A percentile compares a stretch with the other conserved stretches of the same genome.
Evolutionary conservation across 2,113 vertebrate species (phyloP).

Genomic region (Campylomormyrus numenius): DNA sequence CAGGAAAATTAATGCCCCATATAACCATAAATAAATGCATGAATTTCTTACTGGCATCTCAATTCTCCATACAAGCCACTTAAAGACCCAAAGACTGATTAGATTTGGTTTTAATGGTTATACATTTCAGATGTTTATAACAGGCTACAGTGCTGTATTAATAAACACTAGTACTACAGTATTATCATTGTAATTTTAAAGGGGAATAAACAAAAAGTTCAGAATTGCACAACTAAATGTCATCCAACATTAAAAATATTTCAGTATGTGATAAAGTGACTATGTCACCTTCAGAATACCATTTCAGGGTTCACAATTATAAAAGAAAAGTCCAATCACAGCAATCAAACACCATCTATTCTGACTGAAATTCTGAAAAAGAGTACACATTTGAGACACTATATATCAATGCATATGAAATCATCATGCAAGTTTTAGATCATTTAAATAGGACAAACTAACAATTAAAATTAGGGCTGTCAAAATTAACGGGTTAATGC

Average conservation of each 20-base stretch:
- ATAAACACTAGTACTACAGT: background rate
- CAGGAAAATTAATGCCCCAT: background rate
- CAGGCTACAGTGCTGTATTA: background rate
- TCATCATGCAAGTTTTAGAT: background rate
- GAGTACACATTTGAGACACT: background rate
- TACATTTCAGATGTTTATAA: background rate
- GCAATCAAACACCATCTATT: background rate
- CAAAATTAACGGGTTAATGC: too few species aligned
- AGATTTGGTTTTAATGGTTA: background rate
- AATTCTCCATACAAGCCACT: background rate
- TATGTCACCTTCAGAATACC: background rate
- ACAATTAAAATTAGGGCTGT: too few species aligned
- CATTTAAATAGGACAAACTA: background rate
- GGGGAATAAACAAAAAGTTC: background rate
- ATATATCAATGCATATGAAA: background rate
- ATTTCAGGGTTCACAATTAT: background rate
- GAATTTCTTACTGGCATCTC: background rate
- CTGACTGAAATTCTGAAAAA: slow-evolving; percentile 5
- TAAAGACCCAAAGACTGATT: background rate
- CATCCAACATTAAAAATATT: background rate
- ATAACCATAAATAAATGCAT: background rate
- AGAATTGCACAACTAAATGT: background rate
- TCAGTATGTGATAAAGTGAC: background rate
- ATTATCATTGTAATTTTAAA: background rate
- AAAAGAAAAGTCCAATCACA: background rate